These are phyloP conservation scores for Megalops atlanticus DNA, from an alignment of 2,113 vertebrate species.

Conservation along the genomic window DNA sequence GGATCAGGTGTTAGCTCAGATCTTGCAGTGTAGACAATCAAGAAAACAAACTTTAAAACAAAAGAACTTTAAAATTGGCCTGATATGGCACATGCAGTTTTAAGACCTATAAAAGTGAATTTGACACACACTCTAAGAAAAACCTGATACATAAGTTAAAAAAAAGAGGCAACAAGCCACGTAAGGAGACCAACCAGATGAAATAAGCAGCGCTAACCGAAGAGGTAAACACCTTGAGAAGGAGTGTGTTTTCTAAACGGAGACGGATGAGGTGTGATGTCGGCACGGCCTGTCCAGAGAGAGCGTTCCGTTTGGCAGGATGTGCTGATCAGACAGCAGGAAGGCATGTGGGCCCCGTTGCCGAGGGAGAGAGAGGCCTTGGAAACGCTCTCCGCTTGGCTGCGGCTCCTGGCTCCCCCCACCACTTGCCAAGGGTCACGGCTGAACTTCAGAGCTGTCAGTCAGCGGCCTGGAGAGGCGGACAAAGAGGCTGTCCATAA, in stretches of 20 bases:
- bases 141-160: background rate
- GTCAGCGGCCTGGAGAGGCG: slow-evolving; percentile 32
- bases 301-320: background rate
- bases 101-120: background rate
- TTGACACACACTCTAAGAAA: background rate
- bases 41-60: too few relatives aligned
- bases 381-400: slow-evolving; percentile 14
- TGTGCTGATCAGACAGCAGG: background rate
- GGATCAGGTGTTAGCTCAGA: too few relatives aligned
- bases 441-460: slow-evolving; percentile 47
- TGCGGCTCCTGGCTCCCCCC: slow-evolving; percentile 23
- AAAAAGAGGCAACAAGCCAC: background rate
- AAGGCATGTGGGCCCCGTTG: background rate
- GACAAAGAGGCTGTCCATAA: slow-evolving; percentile 29
- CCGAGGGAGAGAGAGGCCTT: background rate
- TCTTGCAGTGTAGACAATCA: too few relatives aligned
- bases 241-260: background rate
- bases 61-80: background rate
- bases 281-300: background rate
- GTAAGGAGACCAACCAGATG: background rate
- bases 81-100: background rate
- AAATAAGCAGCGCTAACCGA: too few relatives aligned
- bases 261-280: background rate
- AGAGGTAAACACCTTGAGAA: too few relatives aligned
- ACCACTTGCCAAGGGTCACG: slow-evolving; percentile 46